A percentile compares a stretch with the other conserved stretches of the same genome.
phyloP scores from a whole-genome alignment of 2,113 vertebrate species.

The Motacilla alba region DNA sequence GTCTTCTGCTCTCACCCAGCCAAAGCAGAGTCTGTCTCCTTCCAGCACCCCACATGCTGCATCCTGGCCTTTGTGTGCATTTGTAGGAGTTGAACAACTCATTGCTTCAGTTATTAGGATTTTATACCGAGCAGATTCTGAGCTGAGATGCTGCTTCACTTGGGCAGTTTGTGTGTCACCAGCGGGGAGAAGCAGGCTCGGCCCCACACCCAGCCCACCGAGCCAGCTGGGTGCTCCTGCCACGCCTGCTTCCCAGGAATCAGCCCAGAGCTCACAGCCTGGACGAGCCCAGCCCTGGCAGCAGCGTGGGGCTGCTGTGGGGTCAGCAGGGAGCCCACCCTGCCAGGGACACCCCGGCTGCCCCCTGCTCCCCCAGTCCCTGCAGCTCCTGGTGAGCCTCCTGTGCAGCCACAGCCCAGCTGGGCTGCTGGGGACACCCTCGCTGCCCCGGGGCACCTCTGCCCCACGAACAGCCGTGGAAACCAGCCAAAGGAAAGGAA shows the following conservation, averaged over 20 bases:
- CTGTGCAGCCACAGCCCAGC: not conserved
- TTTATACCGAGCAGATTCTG: not conserved
- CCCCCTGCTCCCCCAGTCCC: not conserved
- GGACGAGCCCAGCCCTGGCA: not conserved
- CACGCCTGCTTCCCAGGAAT: not conserved
- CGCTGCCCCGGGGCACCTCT: not conserved
- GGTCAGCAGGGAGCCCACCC: not conserved
- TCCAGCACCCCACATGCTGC: not conserved
- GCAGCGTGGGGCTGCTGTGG: not conserved
- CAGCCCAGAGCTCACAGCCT: not conserved
- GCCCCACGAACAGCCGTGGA: not conserved
- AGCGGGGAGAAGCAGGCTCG: not conserved
- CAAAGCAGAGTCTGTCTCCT: not conserved
- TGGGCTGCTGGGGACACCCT: not conserved
- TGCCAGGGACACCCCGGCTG: too few relatives aligned
- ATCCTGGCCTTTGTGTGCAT: not conserved
- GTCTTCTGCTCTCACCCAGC: not conserved
- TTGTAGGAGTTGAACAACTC: not conserved
- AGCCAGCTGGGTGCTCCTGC: fast-evolving
- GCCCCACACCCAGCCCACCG: not conserved
- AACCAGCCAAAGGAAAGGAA: not conserved
- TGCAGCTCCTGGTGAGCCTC: not conserved
- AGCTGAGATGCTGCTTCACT: not conserved
- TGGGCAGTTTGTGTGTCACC: fast-evolving
- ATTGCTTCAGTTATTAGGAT: not conserved